Evolutionary conservation across 2,888 invertebrate genomes (phyloP), one percentile per base, ranked within the genome.

Genomic region (Thecophora atra): DNA sequence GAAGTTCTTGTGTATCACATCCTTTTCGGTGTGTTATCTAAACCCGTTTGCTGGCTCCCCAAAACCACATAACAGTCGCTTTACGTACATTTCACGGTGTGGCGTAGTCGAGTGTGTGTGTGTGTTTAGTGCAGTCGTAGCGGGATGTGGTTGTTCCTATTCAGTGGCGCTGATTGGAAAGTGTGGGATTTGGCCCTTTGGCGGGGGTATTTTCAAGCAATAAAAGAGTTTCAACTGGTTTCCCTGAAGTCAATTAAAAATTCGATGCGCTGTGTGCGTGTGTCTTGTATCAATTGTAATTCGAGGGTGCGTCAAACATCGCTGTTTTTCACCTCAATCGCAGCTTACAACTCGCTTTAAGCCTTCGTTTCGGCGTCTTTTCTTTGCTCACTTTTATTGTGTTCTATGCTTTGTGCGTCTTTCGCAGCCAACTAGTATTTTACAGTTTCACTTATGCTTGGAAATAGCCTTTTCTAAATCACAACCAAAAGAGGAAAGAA

Each of bases 131-230:
- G 11, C 54, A 19, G 19, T 68, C 37, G 37, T 19, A 66, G 58
- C 68, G 68, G 70, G 70, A 52, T 63, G 70, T 62, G 62, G 70
- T 70, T 60, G 24, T 60, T 58, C 63, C 52, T 37, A 37, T 37
- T 37, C 37, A 37, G 37, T 37, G 37, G 11, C 7, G 7, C 37
- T 37, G 11, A 37, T n/a, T n/a, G n/a, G n/a, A n/a, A n/a, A n/a
- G n/a, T n/a, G n/a, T n/a, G n/a, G n/a, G n/a, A 11, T 37, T 37
- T 37, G 37, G 37, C 37, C n/a, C n/a, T n/a, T n/a, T 37, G 37
- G 37, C 37, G 6, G 37, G 37, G 37, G 37, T 37, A n/a, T n/a
- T n/a, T n/a, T n/a, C n/a, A n/a, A 58, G 13, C 28, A 28, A 26
- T 3, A 7, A 11, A 15, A 26, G 21, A 26, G 13, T 58, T 58